Conservation (phyloP, 1,140 invertebrate species). For the Steinernema feltiae region DNA sequence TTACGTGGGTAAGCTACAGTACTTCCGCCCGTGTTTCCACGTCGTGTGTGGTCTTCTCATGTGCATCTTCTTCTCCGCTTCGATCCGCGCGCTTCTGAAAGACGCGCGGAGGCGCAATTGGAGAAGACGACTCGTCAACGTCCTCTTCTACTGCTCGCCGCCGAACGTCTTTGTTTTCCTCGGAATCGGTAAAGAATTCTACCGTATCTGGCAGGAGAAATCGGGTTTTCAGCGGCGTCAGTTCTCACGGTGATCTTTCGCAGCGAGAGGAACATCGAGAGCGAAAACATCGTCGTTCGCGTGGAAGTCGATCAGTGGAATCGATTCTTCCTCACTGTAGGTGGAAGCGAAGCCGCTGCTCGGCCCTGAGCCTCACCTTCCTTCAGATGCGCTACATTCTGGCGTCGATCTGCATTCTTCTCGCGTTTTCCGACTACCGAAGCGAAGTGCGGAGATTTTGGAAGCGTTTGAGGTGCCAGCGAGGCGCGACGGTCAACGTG, state of each 20-base stretch:
- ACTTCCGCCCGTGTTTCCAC: neutral
- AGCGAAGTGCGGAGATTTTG: neutral
- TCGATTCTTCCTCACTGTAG: neutral
- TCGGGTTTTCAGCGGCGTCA: neutral
- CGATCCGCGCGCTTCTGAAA: neutral
- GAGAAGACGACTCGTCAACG: neutral
- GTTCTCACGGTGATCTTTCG: neutral
- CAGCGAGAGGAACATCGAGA: neutral
- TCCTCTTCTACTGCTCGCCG: neutral
- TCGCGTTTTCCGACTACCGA: slow-evolving; percentile 5
- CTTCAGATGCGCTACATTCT: slow-evolving; percentile 2
- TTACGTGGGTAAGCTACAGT: neutral
- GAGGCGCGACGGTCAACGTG: neutral
- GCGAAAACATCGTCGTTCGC: neutral
- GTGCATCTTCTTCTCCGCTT: neutral
- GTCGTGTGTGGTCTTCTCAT: neutral
- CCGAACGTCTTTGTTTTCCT: neutral
- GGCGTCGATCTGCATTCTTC: neutral
- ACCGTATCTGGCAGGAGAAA: neutral
- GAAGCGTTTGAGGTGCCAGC: neutral
- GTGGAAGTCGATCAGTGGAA: neutral
- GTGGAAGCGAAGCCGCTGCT: neutral
- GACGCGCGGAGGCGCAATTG: neutral
- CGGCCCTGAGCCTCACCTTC: neutral
- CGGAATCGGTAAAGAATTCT: neutral